phyloP scores from a whole-genome alignment of 2,797 vertebrate genomes.

The Pyrrhura leucotis region DNA sequence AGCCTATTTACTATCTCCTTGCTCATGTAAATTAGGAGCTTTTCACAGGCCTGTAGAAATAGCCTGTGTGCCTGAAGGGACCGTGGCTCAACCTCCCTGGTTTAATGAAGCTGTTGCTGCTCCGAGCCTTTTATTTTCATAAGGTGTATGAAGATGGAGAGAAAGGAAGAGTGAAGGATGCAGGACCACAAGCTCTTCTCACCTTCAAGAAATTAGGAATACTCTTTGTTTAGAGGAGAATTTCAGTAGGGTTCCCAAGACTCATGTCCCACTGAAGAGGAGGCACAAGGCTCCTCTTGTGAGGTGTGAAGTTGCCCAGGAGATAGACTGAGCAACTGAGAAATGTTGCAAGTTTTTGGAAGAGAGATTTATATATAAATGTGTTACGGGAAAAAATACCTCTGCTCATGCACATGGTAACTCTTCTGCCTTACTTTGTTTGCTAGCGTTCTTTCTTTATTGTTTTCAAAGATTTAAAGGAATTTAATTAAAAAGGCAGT shows the following conservation, averaged over 20 bases:
- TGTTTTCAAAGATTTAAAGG: conserved; percentile 66
- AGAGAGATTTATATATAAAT: conserved; percentile 65
- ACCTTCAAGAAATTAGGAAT: conserved; percentile 36
- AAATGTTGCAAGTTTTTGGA: conserved; percentile 61
- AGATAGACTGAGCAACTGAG: conserved; percentile 58
- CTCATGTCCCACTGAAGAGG: background rate
- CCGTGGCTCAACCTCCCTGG: background rate
- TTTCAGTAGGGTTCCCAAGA: conserved; percentile 10
- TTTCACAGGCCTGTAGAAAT: background rate
- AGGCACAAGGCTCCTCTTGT: conserved; percentile 65
- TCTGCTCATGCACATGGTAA: conserved; percentile 56
- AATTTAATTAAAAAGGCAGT: conserved; percentile 70
- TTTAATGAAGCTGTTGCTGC: background rate
- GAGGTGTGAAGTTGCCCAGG: conserved; percentile 59
- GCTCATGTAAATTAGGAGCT: background rate
- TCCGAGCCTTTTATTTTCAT: background rate
- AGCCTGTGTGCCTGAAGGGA: background rate
- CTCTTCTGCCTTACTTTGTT: conserved; percentile 58
- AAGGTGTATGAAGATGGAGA: background rate
- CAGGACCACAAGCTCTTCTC: background rate
- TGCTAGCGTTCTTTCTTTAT: conserved; percentile 42
- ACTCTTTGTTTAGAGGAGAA: background rate
- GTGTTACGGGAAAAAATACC: conserved; percentile 55
- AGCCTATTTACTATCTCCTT: background rate
- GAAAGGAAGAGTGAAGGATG: background rate